These are phyloP conservation scores for Lapara coniferarum DNA, from an alignment of 2,888 invertebrate species.

Conservation along the genomic window DNA sequence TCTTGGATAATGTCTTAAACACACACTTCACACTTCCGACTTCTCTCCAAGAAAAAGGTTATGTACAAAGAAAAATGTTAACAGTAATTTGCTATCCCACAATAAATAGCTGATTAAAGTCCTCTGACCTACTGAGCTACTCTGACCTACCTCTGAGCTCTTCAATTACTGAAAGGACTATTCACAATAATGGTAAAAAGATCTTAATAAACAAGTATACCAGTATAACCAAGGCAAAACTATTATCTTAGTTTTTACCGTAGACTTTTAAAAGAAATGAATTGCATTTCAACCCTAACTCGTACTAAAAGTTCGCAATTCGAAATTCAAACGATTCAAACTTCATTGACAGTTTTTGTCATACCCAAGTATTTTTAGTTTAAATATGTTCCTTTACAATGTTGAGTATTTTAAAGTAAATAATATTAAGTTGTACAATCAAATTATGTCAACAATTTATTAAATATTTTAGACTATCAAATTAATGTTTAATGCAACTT, in stretches of 20 bases:
- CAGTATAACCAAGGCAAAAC: slow-evolving; percentile 47
- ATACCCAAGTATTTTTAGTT: not conserved
- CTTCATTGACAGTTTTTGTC: not conserved
- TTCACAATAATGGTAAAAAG: slow-evolving; percentile 24
- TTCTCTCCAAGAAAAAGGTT: not conserved
- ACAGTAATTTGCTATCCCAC: slow-evolving; percentile 10
- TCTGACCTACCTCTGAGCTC: slow-evolving; percentile 41
- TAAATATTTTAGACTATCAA: no score
- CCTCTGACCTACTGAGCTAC: slow-evolving; percentile 34
- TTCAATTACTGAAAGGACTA: slow-evolving; percentile 50
- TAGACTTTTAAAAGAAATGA: slow-evolving; percentile 49
- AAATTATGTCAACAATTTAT: no score
- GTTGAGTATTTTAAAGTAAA: no score
- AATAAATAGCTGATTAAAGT: slow-evolving; percentile 40
- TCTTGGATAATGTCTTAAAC: not conserved
- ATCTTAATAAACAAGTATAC: slow-evolving; percentile 21
- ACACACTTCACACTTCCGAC: not conserved
- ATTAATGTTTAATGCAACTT: no score
- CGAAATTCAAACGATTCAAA: not conserved
- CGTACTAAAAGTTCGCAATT: slow-evolving; percentile 41
- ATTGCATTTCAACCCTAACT: slow-evolving; percentile 52
- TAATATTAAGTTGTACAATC: no score
- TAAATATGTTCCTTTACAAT: not conserved
- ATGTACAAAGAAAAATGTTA: slow-evolving; percentile 3
- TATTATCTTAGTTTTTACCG: slow-evolving; percentile 51